Evolutionary conservation across 2,888 invertebrate species (phyloP), one percentile per base, ranked within the genome.

Genomic region (Harpagoxenus sublaevis): DNA sequence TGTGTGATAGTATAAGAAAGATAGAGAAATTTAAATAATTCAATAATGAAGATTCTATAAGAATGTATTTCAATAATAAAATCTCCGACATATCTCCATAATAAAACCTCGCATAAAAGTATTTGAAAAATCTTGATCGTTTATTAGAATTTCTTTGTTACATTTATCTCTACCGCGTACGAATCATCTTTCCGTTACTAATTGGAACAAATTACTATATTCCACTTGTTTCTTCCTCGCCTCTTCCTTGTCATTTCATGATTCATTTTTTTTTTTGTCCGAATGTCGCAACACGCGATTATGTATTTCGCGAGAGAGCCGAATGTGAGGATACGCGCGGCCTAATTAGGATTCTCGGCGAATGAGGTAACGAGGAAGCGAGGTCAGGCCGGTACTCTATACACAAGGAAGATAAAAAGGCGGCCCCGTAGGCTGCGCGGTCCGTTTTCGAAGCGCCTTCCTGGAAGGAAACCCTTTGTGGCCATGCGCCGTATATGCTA

Each of bases 391-490:
- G 23, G 60, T 60, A 84, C 42, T 53, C n/a, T 3, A 42, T 63
- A 65, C 45, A 81, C 45, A 81, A 31, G 81, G 57, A 35, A 45
- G 45, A 71, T 35, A 78, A 53, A 71, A 73, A 60, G 60, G 15
- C 15, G 70, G 35, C 9, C 5, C 23, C 5, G 60, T 45, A 63
- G 62, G 35, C 48, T 15, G 65, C 45, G 42, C 57, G 78, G 28
- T 15, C 57, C 57, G 60, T 81, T 81, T 81, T 73, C 73, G 73
- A 81, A 28, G 35, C 79, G 42, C 28, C 86, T 88, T 88, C 88
- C 82, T 85, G 85, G 88, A 88, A 88, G 55, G 70, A 71, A 70
- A 70, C 71, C 75, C 84, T 88, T 88, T 87, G 85, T 85, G 77
- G 10, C 75, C 60, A 55, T 60, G 81, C 42, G 79, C 48, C 71